Evolutionary conservation across 92 coral and sea anemone species (phyloP), one percentile per base, ranked within the genome.

Genomic region (Palythoa heliodiscus): DNA sequence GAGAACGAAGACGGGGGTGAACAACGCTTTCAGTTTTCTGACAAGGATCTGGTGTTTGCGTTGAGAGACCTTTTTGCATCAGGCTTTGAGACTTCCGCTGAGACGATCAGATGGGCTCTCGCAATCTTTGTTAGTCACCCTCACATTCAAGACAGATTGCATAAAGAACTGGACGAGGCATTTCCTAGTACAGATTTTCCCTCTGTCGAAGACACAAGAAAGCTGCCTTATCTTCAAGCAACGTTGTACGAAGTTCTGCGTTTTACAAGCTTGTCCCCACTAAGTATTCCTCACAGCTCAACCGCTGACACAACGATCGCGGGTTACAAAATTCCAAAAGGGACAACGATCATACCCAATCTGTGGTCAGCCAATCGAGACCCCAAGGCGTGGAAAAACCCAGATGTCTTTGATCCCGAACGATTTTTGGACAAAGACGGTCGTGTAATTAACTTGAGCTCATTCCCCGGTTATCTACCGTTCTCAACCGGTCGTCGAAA

Each of bases 31-130:
- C 13, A 54, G 2, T 38, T 77, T 9, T 15, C 58, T 29, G 61
- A 81, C 22, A 57, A 57, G 39, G 82, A 77, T 39, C 78, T 88
- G 6, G 75, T 89, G 47, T 35, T 69, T 12, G 82, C 75, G 11
- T 22, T 93, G 57, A 52, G 25, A 14, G 97, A 93, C 79, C 84
- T 91, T 40, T 91, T 93, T 73, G 97, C 91, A 4, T 94, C 90
- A 4, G 94, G 94, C 2, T 91, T 91, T 69, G 97, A 93, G 0
- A 91, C 94, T 3, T 84, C 86, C 22, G 79, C 94, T 60, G 50
- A 63, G 71, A 79, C 92, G 6, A 67, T 93, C 4, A 74, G 87
- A 87, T 93, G 90, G 92, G 89, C 86, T 40, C 63, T 91, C 0
- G 96, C 92, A 14, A 91, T 91, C 86, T 73, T 91, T 71, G 67